These are phyloP conservation scores for Eidolon helvum DNA, from an alignment of 2,113 vertebrate species.

Conservation along the genomic window DNA sequence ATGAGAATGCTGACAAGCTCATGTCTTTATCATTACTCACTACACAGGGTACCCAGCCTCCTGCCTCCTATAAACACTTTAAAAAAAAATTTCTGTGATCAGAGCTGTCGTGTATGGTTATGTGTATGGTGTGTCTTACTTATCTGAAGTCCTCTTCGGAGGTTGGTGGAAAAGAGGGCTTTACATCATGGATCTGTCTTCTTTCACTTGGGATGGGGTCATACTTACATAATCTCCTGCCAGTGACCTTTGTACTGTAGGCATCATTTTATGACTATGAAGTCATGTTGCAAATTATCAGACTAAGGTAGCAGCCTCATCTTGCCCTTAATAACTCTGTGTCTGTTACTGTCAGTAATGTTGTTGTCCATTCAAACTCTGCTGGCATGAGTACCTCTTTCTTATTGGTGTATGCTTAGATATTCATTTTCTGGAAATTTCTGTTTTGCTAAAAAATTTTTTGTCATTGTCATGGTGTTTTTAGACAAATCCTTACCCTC, in stretches of 20 bases:
- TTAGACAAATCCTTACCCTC: slow-evolving; percentile 14
- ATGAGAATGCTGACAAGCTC: background rate
- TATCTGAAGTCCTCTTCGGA: background rate
- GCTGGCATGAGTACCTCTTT: background rate
- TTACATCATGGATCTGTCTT: background rate
- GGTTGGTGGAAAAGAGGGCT: background rate
- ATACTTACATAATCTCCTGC: background rate
- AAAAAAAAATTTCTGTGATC: background rate
- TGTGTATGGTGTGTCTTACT: background rate
- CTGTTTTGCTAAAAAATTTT: background rate
- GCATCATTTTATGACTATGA: background rate
- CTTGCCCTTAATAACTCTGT: background rate
- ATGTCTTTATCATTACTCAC: background rate
- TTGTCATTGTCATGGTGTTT: background rate
- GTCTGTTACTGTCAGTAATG: background rate
- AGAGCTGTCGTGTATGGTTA: background rate
- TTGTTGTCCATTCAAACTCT: background rate
- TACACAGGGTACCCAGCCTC: background rate
- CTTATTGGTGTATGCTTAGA: background rate
- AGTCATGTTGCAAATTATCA: background rate
- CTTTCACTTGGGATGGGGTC: background rate
- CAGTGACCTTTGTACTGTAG: background rate
- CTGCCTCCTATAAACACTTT: background rate
- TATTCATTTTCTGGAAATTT: background rate
- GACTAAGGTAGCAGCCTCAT: background rate